Base-by-base conservation (phyloP, 1,140 invertebrate genomes). In the Pseudomyrmex sp. region DNA sequence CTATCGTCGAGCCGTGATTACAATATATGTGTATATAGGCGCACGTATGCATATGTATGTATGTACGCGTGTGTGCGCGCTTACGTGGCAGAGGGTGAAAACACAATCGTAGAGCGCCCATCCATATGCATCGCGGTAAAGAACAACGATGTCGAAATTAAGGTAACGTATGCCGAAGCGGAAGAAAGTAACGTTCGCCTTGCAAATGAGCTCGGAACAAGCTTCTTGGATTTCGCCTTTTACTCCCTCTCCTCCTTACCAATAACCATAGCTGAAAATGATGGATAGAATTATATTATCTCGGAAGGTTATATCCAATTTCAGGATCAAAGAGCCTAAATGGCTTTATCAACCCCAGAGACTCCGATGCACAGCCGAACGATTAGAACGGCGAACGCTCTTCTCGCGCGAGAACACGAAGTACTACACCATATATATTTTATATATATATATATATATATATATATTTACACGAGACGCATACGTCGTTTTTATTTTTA, bases 81-180 rank as follows among this genome's bases (percentile, higher is more conserved):
- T 35, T 58, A 62, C 23, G 9, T 0, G 4, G 74, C 20, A 26
- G 44, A 12, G 35, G 35, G 5, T 35, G 35, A 54, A 65, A 65
- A 44, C 20, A 54, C 48, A 44, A 54, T 75, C 63, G 68, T 44
- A 85, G 62, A 72, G 44, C 58, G 83, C 0, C 35, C 75, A 88
- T 87, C 85, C 82, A 88, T 88, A 88, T 88, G 87, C 87, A 88
- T 88, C 83, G 83, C 56, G 52, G 70, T 88, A 87, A 88, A 88
- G 83, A 82, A 87, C 85, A 82, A 59, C 85, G 69, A 35, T 87
- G 75, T 70, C 82, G 80, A 88, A 88, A 88, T 88, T 88, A 88
- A 88, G 69, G 73, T 65, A 62, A 52, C 76, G 44, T 56, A 52
- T 20, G 65, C 46, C 20, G 8, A 18, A n/a, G 46, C 50, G 35